These are phyloP conservation scores for Drosophila pseudoananassae DNA, from an alignment of 1,140 invertebrate species.

Conservation along the genomic window DNA sequence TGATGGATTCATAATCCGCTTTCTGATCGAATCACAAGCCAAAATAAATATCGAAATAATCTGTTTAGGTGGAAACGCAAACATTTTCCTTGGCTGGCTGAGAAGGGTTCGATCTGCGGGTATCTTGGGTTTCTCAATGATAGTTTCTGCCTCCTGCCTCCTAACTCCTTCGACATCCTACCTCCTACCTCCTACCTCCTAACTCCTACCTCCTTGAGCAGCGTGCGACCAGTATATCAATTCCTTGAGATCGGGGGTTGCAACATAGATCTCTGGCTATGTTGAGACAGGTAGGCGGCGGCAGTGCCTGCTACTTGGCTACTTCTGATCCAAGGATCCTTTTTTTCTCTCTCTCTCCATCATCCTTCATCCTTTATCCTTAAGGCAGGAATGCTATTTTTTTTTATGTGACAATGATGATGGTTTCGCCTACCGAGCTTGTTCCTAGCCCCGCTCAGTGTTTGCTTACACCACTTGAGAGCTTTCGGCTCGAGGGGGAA, in stretches of 20 bases:
- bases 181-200: background rate
- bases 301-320: constrained; percentile 11
- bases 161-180: background rate
- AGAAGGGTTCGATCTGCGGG: constrained; percentile 27
- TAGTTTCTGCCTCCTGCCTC: constrained; percentile 3
- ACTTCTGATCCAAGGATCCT: background rate
- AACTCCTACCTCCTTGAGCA: constrained; percentile 10
- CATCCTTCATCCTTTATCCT: background rate
- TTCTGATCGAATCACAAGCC: background rate
- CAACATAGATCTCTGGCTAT: too few relatives aligned
- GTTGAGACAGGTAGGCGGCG: constrained; percentile 26
- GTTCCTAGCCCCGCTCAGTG: constrained; percentile 42
- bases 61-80: constrained; percentile 41
- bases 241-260: constrained; percentile 47
- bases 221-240: constrained; percentile 61
- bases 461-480: constrained; percentile 80
- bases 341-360: background rate
- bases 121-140: constrained; percentile 25
- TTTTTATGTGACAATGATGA: constrained; percentile 70
- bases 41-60: constrained; percentile 6
- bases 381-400: too few relatives aligned
- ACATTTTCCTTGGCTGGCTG: constrained; percentile 31
- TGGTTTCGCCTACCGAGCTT: constrained; percentile 33
- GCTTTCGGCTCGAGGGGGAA: constrained; percentile 43
- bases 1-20: constrained; percentile 2